These are phyloP conservation scores for Arctocebus calabarensis DNA, from an alignment of 2,797 vertebrate genomes.

Conservation along the genomic window DNA sequence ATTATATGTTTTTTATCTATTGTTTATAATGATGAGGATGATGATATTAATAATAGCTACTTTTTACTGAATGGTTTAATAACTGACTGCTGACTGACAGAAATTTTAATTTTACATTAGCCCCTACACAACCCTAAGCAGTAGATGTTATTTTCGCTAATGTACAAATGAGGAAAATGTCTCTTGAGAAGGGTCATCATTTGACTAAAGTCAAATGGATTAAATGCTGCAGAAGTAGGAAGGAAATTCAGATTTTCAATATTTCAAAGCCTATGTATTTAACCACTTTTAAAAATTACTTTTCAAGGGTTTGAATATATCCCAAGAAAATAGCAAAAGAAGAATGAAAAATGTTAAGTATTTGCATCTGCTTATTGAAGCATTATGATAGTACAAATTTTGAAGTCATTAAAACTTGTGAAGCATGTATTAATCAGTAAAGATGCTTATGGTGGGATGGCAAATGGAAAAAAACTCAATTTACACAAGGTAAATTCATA, in stretches of 20 bases:
- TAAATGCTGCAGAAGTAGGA: background rate
- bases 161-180: background rate
- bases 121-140: background rate
- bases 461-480: background rate
- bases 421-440: background rate
- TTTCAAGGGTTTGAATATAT: background rate
- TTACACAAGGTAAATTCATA: background rate
- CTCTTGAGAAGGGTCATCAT: background rate
- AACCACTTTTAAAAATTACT: background rate
- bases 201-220: background rate
- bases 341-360: background rate
- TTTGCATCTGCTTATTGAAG: background rate
- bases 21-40: background rate
- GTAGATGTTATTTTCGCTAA: background rate
- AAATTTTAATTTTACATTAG: background rate
- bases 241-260: background rate
- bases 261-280: background rate
- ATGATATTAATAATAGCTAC: background rate
- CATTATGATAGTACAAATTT: background rate
- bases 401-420: background rate
- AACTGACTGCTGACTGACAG: background rate
- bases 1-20: background rate
- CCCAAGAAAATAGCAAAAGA: background rate
- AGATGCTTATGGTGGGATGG: background rate
- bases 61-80: background rate